phyloP scores from a whole-genome alignment of 2,797 vertebrate species.

The Pseudocheirus occidentalis region DNA sequence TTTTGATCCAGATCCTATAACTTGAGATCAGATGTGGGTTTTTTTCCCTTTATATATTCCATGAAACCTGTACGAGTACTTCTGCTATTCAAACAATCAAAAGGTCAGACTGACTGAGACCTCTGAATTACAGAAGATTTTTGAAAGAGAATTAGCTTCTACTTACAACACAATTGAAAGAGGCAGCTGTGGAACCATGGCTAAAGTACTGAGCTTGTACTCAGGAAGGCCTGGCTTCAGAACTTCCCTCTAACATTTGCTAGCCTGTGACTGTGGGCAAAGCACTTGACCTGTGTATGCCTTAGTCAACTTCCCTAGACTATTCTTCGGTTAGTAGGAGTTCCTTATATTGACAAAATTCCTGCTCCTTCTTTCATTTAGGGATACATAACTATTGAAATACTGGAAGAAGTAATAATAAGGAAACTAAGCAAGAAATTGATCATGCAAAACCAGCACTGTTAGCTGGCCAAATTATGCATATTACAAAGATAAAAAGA shows the following conservation, averaged over 20 bases:
- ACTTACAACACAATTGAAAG: neutral
- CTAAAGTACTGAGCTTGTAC: neutral
- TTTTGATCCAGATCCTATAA: conserved; percentile 2
- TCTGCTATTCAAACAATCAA: neutral
- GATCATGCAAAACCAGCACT: neutral
- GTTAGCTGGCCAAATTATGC: conserved; percentile 15
- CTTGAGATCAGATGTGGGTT: neutral
- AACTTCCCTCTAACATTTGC: neutral
- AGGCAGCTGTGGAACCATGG: neutral
- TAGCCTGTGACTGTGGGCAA: neutral
- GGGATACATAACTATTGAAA: neutral
- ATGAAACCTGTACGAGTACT: neutral
- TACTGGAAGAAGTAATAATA: neutral
- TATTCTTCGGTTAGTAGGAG: neutral
- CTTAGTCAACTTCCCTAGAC: neutral
- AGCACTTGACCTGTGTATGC: neutral
- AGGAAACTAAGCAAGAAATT: neutral
- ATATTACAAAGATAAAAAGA: conserved; percentile 28
- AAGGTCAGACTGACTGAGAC: conserved; percentile 75
- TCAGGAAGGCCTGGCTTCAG: neutral
- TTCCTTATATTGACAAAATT: neutral
- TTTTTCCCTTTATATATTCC: neutral
- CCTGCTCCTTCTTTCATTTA: neutral
- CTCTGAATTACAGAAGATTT: conserved; percentile 76
- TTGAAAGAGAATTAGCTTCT: conserved; percentile 54